phyloP scores from a whole-genome alignment of 2,113 vertebrate genomes.

The Pseudopodoces humilis region DNA sequence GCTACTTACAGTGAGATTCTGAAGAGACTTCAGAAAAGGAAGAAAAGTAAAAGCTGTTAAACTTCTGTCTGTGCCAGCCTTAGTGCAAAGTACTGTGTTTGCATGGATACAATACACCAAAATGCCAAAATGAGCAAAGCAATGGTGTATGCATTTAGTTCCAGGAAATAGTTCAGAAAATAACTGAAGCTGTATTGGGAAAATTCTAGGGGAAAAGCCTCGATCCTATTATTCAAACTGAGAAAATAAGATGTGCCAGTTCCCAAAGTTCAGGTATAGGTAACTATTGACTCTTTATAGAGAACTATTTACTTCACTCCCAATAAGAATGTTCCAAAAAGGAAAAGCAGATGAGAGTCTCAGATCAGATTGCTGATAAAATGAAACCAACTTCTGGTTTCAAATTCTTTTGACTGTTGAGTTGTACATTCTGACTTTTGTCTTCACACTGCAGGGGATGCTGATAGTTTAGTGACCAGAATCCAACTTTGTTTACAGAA shows the following conservation, averaged over 20 bases:
- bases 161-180: not conserved
- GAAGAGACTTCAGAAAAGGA: not conserved
- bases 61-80: not conserved
- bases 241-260: not conserved
- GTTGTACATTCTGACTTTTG: not conserved
- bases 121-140: not conserved
- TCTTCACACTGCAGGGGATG: not conserved
- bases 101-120: not conserved
- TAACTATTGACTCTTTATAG: not conserved
- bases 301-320: not conserved
- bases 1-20: not conserved
- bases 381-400: not conserved
- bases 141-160: not conserved
- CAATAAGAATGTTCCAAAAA: not conserved
- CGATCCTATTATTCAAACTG: not conserved
- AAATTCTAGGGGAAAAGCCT: not conserved
- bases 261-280: not conserved
- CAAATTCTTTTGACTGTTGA: not conserved
- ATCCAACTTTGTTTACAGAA: conserved; percentile 23
- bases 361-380: not conserved
- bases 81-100: not conserved
- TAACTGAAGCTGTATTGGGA: not conserved
- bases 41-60: not conserved
- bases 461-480: conserved; percentile 12
- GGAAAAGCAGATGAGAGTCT: not conserved